Base-by-base conservation (phyloP, 2,797 vertebrate species). In the Gallirallus australis region DNA sequence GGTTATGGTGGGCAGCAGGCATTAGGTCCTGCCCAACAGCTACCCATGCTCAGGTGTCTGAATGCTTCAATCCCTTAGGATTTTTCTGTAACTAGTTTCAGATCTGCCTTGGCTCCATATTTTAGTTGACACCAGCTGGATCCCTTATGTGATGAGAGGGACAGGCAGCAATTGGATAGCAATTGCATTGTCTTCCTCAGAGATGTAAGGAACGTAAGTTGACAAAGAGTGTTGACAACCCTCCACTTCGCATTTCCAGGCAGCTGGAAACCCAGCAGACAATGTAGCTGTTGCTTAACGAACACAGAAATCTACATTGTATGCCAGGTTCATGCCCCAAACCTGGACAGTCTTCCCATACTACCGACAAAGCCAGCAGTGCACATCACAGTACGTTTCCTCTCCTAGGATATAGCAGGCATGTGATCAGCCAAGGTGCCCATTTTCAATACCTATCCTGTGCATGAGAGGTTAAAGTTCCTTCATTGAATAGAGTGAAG, bases 261-360 rank as follows among this genome's bases (percentile, higher is more conserved):
- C 97, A 98, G 98, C 99, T 98, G 98, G 99, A 99, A 99, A 99
- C 99, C 99, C 99, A 99, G 99, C 99, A 99, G 99, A 99, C 99
- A 99, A 99, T 99, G 99, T 99, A 99, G 99, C 99, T 99, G 99
- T 99, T 99, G 98, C 98, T 98, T 98, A 97, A 98, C 97, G 98
- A 99, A 99, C 99, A 99, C 99, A 99, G 99, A 99, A 99, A 99
- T 99, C 99, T 99, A 99, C 99, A 99, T 99, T 99, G 99, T 99
- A 99, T 99, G 99, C 99, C 99, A 99, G 99, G 99, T 99, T 98
- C 99, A 98, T 97, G 99, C 99, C 98, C 91, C 90, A 98, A 97
- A 98, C 98, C 98, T 98, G 98, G 97, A 97, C n/a, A 85, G 78
- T 96, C 80, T 59, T 93, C 77, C 82, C 60, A 91, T 2, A 75